phyloP scores from a whole-genome alignment of 1,140 invertebrate genomes.

The Drosophila willistoni region DNA sequence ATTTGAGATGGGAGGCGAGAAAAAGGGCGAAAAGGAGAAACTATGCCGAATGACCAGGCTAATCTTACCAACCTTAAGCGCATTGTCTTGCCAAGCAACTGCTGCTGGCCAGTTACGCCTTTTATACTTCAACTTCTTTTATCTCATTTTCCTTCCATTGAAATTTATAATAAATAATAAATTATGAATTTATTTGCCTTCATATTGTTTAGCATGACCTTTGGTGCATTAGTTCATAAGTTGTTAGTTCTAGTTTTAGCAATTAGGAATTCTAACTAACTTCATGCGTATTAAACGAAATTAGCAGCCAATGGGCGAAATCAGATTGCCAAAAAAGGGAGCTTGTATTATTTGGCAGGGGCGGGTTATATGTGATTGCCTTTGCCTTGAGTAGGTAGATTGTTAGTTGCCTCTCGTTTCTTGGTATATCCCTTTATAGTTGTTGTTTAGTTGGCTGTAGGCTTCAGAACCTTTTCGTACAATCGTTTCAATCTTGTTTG shows the following conservation, averaged over 20 bases:
- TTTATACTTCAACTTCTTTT: conserved; percentile 32
- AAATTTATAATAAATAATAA: neutral
- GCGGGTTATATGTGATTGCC: neutral
- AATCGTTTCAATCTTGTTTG: conserved; percentile 71
- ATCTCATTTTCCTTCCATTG: neutral
- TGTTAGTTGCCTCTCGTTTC: conserved; percentile 41
- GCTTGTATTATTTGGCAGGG: neutral
- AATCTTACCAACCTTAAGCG: conserved; percentile 79
- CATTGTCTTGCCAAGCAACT: conserved; percentile 63
- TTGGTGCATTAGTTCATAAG: neutral
- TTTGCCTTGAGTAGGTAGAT: conserved; percentile 17
- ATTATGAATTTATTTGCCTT: neutral
- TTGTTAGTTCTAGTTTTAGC: neutral
- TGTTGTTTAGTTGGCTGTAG: conserved; percentile 34
- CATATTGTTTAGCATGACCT: neutral
- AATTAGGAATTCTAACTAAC: neutral
- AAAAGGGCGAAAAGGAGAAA: conserved; percentile 7
- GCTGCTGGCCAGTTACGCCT: conserved; percentile 46
- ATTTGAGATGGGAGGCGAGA: neutral
- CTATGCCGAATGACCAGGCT: conserved; percentile 63
- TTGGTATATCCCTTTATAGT: conserved; percentile 39
- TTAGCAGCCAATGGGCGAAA: conserved; percentile 69
- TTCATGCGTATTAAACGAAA: conserved; percentile 74
- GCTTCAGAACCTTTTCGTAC: conserved; percentile 30
- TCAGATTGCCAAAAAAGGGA: conserved; percentile 44